These are phyloP conservation scores for Glyphotaelius pellucidus DNA, from an alignment of 2,888 invertebrate species.

Conservation along the genomic window DNA sequence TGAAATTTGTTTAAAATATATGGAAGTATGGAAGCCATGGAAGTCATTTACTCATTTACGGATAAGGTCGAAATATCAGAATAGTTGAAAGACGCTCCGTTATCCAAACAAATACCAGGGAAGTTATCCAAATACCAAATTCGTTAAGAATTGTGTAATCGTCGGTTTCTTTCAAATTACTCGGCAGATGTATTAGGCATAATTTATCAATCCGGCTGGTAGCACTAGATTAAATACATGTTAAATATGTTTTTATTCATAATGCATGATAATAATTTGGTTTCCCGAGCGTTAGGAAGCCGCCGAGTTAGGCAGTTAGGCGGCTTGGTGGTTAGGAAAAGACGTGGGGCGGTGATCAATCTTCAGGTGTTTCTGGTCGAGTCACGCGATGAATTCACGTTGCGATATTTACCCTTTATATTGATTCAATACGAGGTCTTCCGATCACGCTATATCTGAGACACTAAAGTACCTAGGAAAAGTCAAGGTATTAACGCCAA, in stretches of 20 bases:
- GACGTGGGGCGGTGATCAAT: slow-evolving; percentile 14
- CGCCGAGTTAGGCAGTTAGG: background rate
- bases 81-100: background rate
- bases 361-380: background rate
- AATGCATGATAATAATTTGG: background rate
- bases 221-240: background rate
- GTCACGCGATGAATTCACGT: slow-evolving; percentile 23
- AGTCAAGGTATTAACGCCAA: background rate
- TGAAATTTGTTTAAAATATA: too few species aligned
- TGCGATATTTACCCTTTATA: slow-evolving; percentile 25
- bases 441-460: background rate
- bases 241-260: background rate
- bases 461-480: background rate
- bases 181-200: background rate
- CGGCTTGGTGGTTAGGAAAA: background rate
- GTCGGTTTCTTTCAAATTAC: background rate
- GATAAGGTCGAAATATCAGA: background rate
- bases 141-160: background rate
- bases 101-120: too few species aligned
- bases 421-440: background rate
- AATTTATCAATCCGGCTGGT: background rate
- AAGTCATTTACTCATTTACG: background rate
- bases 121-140: background rate
- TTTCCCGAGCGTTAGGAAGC: background rate
- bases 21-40: too few species aligned